Conservation (phyloP, 1,140 invertebrate genomes). For the Macrostomum lignano region DNA sequence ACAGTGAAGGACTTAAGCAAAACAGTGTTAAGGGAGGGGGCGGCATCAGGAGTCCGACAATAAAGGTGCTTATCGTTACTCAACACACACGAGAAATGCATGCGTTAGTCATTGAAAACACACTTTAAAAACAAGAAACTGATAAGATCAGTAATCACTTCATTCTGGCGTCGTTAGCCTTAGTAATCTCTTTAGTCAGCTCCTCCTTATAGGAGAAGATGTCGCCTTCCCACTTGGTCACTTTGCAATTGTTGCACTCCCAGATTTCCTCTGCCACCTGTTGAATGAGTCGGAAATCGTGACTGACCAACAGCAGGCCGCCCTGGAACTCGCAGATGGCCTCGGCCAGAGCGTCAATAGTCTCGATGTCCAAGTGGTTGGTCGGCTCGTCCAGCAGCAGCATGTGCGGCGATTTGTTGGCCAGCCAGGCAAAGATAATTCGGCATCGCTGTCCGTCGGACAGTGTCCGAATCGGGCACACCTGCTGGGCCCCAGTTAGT, state of each 20-base stretch:
- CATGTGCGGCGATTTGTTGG: constrained; percentile 73
- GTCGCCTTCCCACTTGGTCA: constrained; percentile 81
- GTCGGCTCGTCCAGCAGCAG: constrained; percentile 84
- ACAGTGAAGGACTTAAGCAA: no score
- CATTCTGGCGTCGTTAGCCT: no score
- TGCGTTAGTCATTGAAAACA: no score
- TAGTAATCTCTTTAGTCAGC: constrained; percentile 4
- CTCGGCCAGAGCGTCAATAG: constrained; percentile 83
- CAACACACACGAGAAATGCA: no score
- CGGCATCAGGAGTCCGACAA: no score
- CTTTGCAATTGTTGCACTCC: constrained; percentile 79
- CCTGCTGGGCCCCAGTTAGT: constrained; percentile 73
- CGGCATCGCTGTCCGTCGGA: constrained; percentile 91
- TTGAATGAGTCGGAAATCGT: constrained; percentile 89
- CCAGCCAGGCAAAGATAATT: constrained; percentile 86
- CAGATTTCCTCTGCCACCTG: constrained; percentile 97
- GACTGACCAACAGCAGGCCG: constrained; percentile 79
- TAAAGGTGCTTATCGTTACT: no score
- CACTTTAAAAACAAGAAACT: no score
- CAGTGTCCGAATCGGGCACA: constrained; percentile 80
- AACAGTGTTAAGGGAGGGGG: no score
- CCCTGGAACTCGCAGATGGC: constrained; percentile 91
- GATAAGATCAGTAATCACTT: no score
- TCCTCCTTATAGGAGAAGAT: constrained; percentile 74
- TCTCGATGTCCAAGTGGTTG: constrained; percentile 97